Evolutionary conservation across 2,888 invertebrate species (phyloP).

Genomic region (Tineola bisselliella): DNA sequence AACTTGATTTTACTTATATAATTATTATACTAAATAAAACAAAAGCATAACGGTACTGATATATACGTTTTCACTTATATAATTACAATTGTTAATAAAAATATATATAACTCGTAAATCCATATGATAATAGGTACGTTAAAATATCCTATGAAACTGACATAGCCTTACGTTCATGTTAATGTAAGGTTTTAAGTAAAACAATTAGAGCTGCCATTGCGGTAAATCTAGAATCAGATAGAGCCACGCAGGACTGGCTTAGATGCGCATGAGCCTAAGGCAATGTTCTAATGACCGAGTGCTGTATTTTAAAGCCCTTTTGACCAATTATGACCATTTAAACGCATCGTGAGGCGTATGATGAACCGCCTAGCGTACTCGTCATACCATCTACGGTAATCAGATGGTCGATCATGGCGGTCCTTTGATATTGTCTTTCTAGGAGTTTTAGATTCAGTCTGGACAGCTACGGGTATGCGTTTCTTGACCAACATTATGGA

Average conservation of each 20-base stretch:
- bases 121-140: no score
- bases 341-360: constrained; percentile 47
- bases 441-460: constrained; percentile 32
- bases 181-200: constrained; percentile 4
- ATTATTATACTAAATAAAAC: no score
- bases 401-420: constrained; percentile 45
- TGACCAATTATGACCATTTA: constrained; percentile 60
- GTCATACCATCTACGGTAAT: constrained; percentile 57
- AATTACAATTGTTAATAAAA: no score
- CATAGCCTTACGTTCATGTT: neutral
- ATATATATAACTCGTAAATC: no score
- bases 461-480: neutral
- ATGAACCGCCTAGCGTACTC: constrained; percentile 39
- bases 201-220: constrained; percentile 8
- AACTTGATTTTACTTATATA: no score
- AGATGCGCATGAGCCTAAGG: constrained; percentile 19
- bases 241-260: neutral
- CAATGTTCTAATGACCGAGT: constrained; percentile 45
- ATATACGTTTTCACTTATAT: no score
- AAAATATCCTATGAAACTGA: no score
- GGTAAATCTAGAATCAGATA: neutral
- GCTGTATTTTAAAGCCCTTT: constrained; percentile 39
- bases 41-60: no score
- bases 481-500: neutral
- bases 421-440: constrained; percentile 43